Percentiles rank a stretch among this genome's conserved stretches.
Conservation (phyloP, 2,888 invertebrate genomes). For the Trachelus stipa region DNA sequence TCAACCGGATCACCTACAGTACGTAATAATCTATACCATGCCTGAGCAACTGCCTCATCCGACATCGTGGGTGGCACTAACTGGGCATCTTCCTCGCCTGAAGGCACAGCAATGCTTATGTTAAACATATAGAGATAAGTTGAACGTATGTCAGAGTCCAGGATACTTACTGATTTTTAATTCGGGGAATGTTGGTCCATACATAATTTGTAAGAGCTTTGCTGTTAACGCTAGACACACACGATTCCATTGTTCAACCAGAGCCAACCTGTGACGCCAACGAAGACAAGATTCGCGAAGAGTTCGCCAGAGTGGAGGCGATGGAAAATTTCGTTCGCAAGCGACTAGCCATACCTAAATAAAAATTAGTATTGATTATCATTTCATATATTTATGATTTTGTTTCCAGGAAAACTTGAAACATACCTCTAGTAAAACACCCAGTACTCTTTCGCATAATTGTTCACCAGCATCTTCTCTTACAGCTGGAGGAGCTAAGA, state of each 20-base stretch:
- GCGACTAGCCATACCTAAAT: slow-evolving; percentile 77
- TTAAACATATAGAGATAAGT: not conserved
- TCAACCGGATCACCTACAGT: slow-evolving; percentile 96
- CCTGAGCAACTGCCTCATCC: slow-evolving; percentile 91
- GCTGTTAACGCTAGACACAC: slow-evolving; percentile 91
- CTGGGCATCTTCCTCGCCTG: slow-evolving; percentile 87
- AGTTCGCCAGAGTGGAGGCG: slow-evolving; percentile 96
- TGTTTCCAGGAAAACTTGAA: not conserved
- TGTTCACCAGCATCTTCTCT: slow-evolving; percentile 97
- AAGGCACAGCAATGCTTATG: slow-evolving; percentile 18
- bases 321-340: slow-evolving; percentile 87
- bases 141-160: not conserved
- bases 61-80: slow-evolving; percentile 87
- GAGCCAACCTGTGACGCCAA: slow-evolving; percentile 94
- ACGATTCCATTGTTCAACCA: slow-evolving; percentile 95
- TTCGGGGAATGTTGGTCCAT: slow-evolving; percentile 86
- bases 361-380: slow-evolving; percentile 13
- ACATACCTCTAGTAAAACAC: slow-evolving; percentile 89
- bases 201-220: slow-evolving; percentile 86
- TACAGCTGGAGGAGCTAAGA: slow-evolving; percentile 91
- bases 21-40: slow-evolving; percentile 95
- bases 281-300: slow-evolving; percentile 90
- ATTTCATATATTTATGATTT: not conserved
- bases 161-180: slow-evolving; percentile 78
- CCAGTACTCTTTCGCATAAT: slow-evolving; percentile 91